These are phyloP conservation scores for Boulengeromyrus knoepffleri DNA, from an alignment of 2,113 vertebrate species.

Conservation along the genomic window DNA sequence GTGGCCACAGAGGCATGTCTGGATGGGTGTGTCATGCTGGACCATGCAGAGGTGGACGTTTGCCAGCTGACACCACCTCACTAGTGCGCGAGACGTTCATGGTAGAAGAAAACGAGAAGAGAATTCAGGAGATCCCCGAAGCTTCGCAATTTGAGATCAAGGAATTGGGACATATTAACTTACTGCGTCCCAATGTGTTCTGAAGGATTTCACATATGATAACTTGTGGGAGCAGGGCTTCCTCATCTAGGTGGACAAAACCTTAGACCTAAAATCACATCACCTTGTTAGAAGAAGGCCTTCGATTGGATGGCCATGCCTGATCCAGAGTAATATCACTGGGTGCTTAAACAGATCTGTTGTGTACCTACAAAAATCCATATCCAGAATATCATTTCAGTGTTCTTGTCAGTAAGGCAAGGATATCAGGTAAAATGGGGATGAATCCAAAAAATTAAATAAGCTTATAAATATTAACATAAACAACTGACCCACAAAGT, in stretches of 20 bases:
- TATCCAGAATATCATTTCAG: neutral
- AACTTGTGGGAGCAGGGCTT: neutral
- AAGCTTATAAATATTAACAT: neutral
- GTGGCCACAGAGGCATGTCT: neutral
- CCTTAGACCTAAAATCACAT: neutral
- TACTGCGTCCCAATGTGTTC: neutral
- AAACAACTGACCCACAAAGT: neutral
- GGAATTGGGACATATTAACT: neutral
- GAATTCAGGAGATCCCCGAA: neutral
- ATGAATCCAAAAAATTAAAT: neutral
- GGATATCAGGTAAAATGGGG: neutral
- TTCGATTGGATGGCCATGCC: neutral
- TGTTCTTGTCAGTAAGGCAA: neutral
- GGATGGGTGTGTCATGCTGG: neutral
- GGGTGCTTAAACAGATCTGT: neutral
- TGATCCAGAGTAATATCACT: neutral
- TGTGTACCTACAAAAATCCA: neutral
- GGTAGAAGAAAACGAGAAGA: neutral
- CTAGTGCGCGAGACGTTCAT: neutral
- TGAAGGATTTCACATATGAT: neutral
- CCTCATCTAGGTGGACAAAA: neutral
- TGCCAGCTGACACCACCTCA: neutral
- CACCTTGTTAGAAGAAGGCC: neutral
- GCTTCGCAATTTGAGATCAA: neutral
- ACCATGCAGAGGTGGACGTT: neutral